Conservation (phyloP, 1,140 invertebrate genomes). For the Belonocnema kinseyi region DNA sequence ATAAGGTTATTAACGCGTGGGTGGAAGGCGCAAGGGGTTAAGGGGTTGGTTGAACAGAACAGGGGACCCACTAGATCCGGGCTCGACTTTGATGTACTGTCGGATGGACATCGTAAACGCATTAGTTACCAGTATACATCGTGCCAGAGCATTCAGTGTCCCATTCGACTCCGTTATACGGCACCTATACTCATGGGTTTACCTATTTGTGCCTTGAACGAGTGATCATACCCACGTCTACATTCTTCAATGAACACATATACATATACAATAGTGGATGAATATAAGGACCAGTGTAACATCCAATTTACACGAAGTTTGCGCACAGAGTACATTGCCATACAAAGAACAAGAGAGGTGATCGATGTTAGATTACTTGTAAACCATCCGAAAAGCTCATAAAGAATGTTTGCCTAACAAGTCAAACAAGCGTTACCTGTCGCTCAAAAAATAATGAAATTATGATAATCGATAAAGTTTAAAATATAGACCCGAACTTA, state of each 20-base stretch:
- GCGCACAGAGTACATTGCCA: neutral
- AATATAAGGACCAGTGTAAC: neutral
- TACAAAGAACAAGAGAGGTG: neutral
- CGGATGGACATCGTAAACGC: slow-evolving; percentile 27
- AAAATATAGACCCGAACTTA: neutral
- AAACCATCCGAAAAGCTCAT: neutral
- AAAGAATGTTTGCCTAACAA: slow-evolving; percentile 24
- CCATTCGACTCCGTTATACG: slow-evolving; percentile 25
- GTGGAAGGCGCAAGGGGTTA: neutral
- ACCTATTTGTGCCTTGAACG: slow-evolving; percentile 7
- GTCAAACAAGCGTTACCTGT: neutral
- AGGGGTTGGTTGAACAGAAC: slow-evolving; percentile 12
- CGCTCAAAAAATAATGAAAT: neutral
- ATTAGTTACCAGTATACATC: slow-evolving; percentile 6
- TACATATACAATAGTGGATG: neutral
- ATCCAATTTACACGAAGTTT: neutral
- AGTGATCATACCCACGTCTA: slow-evolving; percentile 8
- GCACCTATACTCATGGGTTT: slow-evolving; percentile 1
- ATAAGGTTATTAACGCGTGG: slow-evolving; percentile 12
- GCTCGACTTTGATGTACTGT: slow-evolving; percentile 26
- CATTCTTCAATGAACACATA: slow-evolving; percentile 14
- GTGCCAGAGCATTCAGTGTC: neutral
- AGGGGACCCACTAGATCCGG: neutral
- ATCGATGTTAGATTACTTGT: slow-evolving; percentile 23
- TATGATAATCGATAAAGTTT: neutral